Conservation (phyloP, 2,888 invertebrate species). For the Trichopria drosophilae region DNA sequence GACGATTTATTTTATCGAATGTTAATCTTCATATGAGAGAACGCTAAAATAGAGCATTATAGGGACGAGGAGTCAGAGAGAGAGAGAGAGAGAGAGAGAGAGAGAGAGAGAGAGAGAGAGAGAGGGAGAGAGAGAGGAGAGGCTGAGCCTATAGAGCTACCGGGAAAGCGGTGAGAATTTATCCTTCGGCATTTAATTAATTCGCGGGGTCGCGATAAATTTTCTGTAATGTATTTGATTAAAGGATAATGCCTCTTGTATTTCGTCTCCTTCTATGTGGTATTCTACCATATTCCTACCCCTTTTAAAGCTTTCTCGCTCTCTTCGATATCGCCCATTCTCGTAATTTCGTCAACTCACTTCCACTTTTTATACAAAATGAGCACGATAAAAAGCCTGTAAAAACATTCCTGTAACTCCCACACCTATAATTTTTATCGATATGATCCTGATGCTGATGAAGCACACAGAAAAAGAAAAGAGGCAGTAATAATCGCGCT, state of each 20-base stretch:
- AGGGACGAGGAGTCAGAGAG: slow-evolving; percentile 36
- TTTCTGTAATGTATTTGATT: slow-evolving; percentile 59
- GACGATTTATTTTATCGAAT: slow-evolving; percentile 55
- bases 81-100: slow-evolving; percentile 32
- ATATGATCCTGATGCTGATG: too few species aligned
- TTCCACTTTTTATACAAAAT: too few species aligned
- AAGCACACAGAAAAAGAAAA: too few species aligned
- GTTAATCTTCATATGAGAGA: slow-evolving; percentile 50
- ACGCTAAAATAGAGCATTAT: slow-evolving; percentile 30
- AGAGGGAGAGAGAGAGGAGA: slow-evolving; percentile 35
- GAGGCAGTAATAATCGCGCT: too few species aligned
- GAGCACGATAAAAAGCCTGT: too few species aligned
- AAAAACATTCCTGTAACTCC: too few species aligned
- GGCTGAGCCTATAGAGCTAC: too few species aligned
- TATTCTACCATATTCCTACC: slow-evolving; percentile 8
- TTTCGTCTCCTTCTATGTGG: slow-evolving; percentile 45
- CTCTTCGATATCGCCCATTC: slow-evolving; percentile 17
- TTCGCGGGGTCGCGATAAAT: slow-evolving; percentile 57
- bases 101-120: slow-evolving; percentile 30
- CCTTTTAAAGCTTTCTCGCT: slow-evolving; percentile 17
- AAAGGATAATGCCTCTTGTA: slow-evolving; percentile 57
- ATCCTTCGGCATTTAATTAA: slow-evolving; percentile 59
- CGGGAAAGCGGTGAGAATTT: slow-evolving; percentile 51
- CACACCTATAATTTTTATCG: too few species aligned
- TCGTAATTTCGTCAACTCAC: too few species aligned